Evolutionary conservation across 2,797 vertebrate species (phyloP), one percentile per base, ranked within the genome.

Genomic region (Diglossa cyanea): DNA sequence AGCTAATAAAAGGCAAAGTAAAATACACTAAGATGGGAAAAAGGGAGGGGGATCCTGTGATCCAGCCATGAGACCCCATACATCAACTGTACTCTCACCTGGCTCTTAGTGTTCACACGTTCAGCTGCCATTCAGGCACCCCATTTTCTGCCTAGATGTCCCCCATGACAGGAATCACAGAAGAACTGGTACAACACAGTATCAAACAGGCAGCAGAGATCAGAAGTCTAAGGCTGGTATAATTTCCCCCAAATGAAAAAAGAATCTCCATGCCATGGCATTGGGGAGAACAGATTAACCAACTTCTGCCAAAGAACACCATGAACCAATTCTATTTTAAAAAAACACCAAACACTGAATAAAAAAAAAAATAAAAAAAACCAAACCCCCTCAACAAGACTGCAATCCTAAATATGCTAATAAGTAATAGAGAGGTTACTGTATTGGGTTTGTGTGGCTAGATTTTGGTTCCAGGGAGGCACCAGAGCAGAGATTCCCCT

Each of bases 311-410:
- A 53, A 66, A 51, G 14, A 76, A 51, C 18, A 48, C 23, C 2
- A 8, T 10, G 18, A 82, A 70, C 2, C 7, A 50, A n/a, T 30
- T 68, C 20, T 66, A 57, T 15, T 39, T 6, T 39, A 45, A 86
- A 63, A 28, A n/a, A 4, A 1, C 9, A 7, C 2, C 10, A 74
- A 60, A 13, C 11, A 53, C 7, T 2, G 12, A 81, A 87, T 39
- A 0, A 35, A 68, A 11, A 48, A 26, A 55, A 8, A 3, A 35
- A n/a, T n/a, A n/a, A n/a, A n/a, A n/a, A n/a, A n/a, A n/a, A n/a
- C n/a, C 35, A 73, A 77, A 24, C 0, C 0, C 7, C 17, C 28
- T 57, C 9, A 35, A 50, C 12, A 89, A 67, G 14, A 76, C 0
- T 45, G 33, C 25, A 37, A 48, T 40, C 37, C 42, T 60, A 80